Evolutionary conservation across 2,113 vertebrate genomes (phyloP).

Genomic region (Oriolus oriolus): DNA sequence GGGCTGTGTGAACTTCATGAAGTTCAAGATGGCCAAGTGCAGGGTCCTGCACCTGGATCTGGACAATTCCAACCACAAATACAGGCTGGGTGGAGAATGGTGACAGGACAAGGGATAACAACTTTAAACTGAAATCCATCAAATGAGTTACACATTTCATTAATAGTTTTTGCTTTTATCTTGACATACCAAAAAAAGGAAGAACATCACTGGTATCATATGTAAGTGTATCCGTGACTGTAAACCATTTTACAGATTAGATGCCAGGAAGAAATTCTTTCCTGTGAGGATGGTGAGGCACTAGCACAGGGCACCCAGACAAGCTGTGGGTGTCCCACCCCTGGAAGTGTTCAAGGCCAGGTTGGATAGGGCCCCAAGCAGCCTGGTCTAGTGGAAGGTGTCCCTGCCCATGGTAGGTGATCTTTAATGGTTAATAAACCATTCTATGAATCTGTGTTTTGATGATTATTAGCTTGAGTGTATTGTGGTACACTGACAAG

Average conservation of each 20-base stretch:
- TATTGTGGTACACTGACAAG: not conserved
- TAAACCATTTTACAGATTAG: no score
- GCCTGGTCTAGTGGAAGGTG: not conserved
- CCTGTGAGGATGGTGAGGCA: not conserved
- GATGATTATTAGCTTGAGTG: not conserved
- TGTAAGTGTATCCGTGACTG: no score
- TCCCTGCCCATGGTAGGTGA: not conserved
- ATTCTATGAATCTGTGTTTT: not conserved
- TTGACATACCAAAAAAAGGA: no score
- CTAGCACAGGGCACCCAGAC: not conserved
- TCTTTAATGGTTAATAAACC: not conserved
- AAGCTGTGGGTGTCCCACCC: not conserved
- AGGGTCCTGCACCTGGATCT: fast-evolving
- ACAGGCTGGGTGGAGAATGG: not conserved
- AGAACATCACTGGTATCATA: no score
- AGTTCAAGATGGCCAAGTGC: not conserved
- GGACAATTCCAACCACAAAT: not conserved
- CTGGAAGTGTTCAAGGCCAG: not conserved
- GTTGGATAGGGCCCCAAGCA: not conserved
- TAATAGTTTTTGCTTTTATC: no score
- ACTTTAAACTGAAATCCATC: not conserved
- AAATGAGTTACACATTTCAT: no score
- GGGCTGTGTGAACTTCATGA: no score
- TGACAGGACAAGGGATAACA: not conserved
- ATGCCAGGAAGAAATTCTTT: not conserved